Evolutionary conservation across 2,888 invertebrate species (phyloP).

Genomic region (Perizoma affinitatum): DNA sequence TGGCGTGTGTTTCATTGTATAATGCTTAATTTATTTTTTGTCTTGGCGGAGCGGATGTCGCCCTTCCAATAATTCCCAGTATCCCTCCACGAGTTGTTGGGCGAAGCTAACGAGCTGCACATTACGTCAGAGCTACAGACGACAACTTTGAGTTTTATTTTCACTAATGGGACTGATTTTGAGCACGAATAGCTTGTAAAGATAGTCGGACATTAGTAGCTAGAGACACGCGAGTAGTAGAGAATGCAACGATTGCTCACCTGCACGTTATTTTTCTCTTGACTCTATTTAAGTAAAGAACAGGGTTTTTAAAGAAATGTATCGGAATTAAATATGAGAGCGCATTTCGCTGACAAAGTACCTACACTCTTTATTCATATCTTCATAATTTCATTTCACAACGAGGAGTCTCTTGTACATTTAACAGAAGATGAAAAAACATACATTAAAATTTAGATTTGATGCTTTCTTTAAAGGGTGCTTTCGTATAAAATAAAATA

Average conservation of each 20-base stretch:
- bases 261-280: slow-evolving; percentile 1
- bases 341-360: background rate
- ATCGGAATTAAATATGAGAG: too few species aligned
- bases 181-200: slow-evolving; percentile 29
- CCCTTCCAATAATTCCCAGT: slow-evolving; percentile 8
- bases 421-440: slow-evolving; percentile 4
- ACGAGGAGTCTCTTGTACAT: background rate
- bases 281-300: slow-evolving; percentile 4
- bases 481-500: too few species aligned
- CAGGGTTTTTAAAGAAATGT: background rate
- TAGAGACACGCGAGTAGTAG: background rate
- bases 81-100: slow-evolving; percentile 37
- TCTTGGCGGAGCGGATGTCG: background rate
- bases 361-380: slow-evolving; percentile 7
- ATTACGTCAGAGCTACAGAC: slow-evolving; percentile 21
- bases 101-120: slow-evolving; percentile 50
- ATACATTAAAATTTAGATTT: background rate
- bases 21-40: background rate
- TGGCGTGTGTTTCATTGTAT: too few species aligned
- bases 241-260: background rate
- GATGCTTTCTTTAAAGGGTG: too few species aligned
- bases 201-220: slow-evolving; percentile 9
- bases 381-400: background rate
- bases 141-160: slow-evolving; percentile 34
- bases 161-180: slow-evolving; percentile 39